Percentiles rank a stretch among this genome's conserved stretches.
These are phyloP conservation scores for Callitettix versicolor DNA, from an alignment of 1,140 invertebrate species.

Conservation along the genomic window DNA sequence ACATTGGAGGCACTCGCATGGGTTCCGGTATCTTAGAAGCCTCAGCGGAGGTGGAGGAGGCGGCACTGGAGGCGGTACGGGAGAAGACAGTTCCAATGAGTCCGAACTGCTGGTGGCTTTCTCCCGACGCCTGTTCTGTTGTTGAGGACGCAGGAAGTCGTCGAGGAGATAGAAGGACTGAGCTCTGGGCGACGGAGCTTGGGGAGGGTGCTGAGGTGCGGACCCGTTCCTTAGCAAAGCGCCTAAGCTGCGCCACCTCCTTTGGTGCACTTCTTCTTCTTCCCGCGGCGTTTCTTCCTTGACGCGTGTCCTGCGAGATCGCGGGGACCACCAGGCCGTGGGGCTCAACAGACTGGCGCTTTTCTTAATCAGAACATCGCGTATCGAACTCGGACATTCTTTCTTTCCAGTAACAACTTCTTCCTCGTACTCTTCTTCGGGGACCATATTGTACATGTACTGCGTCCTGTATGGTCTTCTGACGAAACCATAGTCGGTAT, in stretches of 20 bases:
- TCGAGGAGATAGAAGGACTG: constrained; percentile 42
- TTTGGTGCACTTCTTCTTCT: constrained; percentile 28
- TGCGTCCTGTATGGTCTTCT: constrained; percentile 13
- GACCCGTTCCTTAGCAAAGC: constrained; percentile 35
- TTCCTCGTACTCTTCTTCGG: constrained; percentile 25
- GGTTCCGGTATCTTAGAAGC: constrained; percentile 18
- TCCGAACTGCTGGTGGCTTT: constrained; percentile 23
- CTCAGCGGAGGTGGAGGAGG: constrained; percentile 23
- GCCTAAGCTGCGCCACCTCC: constrained; percentile 39
- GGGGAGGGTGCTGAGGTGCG: constrained; percentile 5
- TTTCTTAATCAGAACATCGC: constrained; percentile 32
- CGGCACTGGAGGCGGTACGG: constrained; percentile 22
- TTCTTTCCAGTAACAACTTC: constrained; percentile 21
- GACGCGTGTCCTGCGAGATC: constrained; percentile 3
- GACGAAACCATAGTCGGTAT: constrained; percentile 29
- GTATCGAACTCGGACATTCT: constrained; percentile 32
- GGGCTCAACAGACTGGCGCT: constrained; percentile 36
- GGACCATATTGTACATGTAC: constrained; percentile 18
- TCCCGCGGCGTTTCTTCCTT: constrained; percentile 24
- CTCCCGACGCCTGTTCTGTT: constrained; percentile 20
- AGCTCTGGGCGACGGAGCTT: constrained; percentile 30
- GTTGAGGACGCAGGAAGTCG: constrained; percentile 39
- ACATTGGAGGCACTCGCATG: constrained; percentile 22
- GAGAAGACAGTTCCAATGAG: constrained; percentile 26
- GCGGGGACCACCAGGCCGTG: constrained; percentile 29